phyloP scores from a whole-genome alignment of 2,888 invertebrate species.

The Piscicola geometra region DNA sequence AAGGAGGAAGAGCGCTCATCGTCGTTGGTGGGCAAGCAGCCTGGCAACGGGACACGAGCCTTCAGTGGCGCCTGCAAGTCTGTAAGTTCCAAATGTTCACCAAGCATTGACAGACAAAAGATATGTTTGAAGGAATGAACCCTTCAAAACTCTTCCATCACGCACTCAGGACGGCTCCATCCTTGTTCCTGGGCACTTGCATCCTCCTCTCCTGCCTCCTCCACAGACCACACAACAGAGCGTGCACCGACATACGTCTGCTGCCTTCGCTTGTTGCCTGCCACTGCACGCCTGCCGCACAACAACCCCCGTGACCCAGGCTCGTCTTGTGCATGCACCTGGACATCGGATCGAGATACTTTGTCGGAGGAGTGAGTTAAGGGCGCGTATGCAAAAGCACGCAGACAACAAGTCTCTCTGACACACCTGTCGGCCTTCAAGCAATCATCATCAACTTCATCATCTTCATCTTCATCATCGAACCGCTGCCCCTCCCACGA shows the following conservation, averaged over 20 bases:
- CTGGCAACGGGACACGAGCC: background rate
- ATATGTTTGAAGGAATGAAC: background rate
- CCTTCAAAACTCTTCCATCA: background rate
- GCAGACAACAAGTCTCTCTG: no score
- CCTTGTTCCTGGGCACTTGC: constrained; percentile 49
- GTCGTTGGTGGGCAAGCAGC: background rate
- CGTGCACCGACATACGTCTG: constrained; percentile 49
- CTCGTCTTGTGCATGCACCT: no score
- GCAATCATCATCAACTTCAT: background rate
- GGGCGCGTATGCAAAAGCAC: no score
- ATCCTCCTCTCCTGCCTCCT: constrained; percentile 53
- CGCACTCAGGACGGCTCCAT: constrained; percentile 50
- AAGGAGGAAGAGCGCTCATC: background rate
- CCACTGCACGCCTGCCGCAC: no score
- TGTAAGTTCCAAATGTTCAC: no score
- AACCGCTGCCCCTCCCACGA: background rate
- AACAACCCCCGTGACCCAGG: no score
- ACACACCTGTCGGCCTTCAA: background rate
- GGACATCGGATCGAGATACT: no score
- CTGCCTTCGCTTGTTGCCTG: no score
- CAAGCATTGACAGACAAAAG: no score
- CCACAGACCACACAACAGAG: constrained; percentile 55
- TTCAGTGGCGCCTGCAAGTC: no score
- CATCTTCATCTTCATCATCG: constrained; percentile 11
- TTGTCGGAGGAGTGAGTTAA: no score